Evolutionary conservation across 2,888 invertebrate species (phyloP), one percentile per base, ranked within the genome.

Genomic region (Heliconius charithonia): DNA sequence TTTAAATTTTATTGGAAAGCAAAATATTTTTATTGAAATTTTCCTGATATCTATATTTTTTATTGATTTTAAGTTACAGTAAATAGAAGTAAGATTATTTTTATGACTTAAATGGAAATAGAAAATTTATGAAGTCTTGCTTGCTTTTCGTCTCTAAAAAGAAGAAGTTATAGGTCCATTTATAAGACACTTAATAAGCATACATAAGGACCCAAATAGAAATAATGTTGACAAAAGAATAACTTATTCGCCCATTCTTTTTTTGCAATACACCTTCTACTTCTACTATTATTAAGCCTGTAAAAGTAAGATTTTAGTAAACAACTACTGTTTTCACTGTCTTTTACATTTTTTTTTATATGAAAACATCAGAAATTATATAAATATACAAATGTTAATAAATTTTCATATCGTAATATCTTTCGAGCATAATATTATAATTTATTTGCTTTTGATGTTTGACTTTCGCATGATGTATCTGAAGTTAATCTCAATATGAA

Each of bases 361-460:
- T 63, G 16, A 32, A 66, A n/a, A 22, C 37, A 12, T 67, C 13
- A 32, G 6, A n/a, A 37, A 37, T 67, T 12, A 67, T 41, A 41
- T n/a, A 67, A 41, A 25, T n/a, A 41, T n/a, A 67, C 16, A 41
- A 67, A 67, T 41, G n/a, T 41, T n/a, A 67, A 41, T 41, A 41
- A 22, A 25, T 41, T 41, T 67, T 41, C 22, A n/a, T 37, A 73
- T 78, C 27, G 62, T 45, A 63, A 59, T 37, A 74, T 78, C 22
- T 56, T 29, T 51, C 13, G 3, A 9, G 51, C 27, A 77, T 59
- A 62, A 69, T 74, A 51, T 67, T 62, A 78, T 62, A 74, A 59
- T 74, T 73, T 73, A 77, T 77, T 59, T n/a, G 16, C 73, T 59
- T 73, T 78, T 78, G 74, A 78, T 78, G 73, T 78, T 45, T 25